Evolutionary conservation across 2,113 vertebrate species (phyloP).

Genomic region (Macrotis lagotis): DNA sequence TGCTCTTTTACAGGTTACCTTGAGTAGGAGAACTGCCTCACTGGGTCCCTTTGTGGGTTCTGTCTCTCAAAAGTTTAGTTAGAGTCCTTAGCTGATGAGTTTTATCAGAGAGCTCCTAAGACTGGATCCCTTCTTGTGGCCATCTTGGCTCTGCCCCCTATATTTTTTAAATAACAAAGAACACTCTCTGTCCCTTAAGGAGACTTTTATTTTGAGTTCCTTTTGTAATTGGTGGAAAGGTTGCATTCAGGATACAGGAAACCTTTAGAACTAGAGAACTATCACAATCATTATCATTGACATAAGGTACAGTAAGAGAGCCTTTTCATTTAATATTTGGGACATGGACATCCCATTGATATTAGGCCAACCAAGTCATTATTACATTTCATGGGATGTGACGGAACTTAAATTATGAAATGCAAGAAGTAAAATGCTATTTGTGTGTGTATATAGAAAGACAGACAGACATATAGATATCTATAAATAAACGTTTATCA

Average conservation of each 20-base stretch:
- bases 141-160: too few relatives aligned
- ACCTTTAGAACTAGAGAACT: not conserved
- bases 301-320: not conserved
- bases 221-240: not conserved
- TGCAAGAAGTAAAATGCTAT: not conserved
- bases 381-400: not conserved
- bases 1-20: too few relatives aligned
- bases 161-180: slow-evolving; percentile 1
- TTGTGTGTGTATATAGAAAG: too few relatives aligned
- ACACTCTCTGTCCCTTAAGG: not conserved
- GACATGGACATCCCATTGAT: not conserved
- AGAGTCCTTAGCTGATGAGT: too few relatives aligned
- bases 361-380: not conserved
- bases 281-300: not conserved
- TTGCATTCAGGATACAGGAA: not conserved
- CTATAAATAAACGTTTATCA: too few relatives aligned
- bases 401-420: not conserved
- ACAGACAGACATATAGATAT: too few relatives aligned
- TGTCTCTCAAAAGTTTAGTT: too few relatives aligned
- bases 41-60: too few relatives aligned
- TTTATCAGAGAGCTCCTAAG: too few relatives aligned
- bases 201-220: not conserved
- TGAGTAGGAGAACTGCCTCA: too few relatives aligned
- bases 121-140: too few relatives aligned
- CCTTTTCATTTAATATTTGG: not conserved